phyloP scores from a whole-genome alignment of 2,797 vertebrate species.

The Sebastes hubbsi region DNA sequence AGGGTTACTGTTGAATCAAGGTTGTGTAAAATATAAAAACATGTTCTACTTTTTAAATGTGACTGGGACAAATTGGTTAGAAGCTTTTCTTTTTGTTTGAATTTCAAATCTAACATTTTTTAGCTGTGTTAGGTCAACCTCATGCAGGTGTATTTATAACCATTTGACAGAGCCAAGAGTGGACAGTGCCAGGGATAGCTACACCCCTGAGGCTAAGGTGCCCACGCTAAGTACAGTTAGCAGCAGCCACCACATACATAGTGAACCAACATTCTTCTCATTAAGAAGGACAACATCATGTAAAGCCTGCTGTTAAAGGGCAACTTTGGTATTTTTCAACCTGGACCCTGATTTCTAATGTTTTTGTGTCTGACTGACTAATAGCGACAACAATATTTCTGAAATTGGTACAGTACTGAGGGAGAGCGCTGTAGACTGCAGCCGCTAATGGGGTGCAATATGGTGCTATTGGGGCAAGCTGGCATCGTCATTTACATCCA shows the following conservation, averaged over 20 bases:
- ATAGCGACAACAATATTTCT: no score
- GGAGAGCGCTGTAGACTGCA: no score
- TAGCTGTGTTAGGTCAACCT: conserved; percentile 23
- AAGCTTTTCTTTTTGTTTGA: background rate
- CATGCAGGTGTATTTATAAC: conserved; percentile 7
- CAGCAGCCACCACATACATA: conserved; percentile 7
- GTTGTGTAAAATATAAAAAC: background rate
- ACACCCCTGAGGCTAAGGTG: conserved; percentile 3
- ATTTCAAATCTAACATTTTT: conserved; percentile 1
- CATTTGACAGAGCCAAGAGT: conserved; percentile 1
- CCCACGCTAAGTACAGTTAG: background rate
- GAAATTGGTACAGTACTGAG: no score
- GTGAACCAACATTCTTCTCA: conserved; percentile 18
- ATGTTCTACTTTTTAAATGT: background rate
- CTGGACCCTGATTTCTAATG: no score
- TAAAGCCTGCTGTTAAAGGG: background rate
- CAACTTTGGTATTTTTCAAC: no score
- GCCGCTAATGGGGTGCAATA: no score
- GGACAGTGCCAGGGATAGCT: conserved; percentile 22
- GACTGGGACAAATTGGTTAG: background rate
- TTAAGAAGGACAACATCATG: conserved; percentile 5
- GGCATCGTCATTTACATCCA: no score
- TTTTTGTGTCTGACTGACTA: no score
- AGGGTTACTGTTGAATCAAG: conserved; percentile 44
- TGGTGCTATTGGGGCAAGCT: no score